Base-by-base conservation (phyloP, 1,140 invertebrate species). In the Platyscapa corneri region DNA sequence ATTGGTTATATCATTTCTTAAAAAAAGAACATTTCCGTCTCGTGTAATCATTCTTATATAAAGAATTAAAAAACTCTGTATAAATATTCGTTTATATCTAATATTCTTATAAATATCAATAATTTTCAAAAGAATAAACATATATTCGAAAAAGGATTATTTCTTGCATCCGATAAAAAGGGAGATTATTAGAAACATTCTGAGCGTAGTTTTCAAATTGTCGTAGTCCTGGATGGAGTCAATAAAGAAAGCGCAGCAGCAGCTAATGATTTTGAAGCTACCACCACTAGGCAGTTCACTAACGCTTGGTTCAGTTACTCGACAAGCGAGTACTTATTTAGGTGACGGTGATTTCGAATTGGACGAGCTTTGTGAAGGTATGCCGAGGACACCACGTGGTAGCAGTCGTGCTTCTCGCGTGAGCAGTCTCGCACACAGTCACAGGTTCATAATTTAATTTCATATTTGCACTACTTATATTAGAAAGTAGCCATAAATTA, bases 371-470 rank as follows among this genome's bases (percentile, higher is more conserved):
- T 89, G 87, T 78, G 93, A 93, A 49, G 89, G 89, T 34, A 89
- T 91, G 18, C 87, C 89, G 16, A 92, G 90, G 83, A 93, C 93
- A 16, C 92, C 92, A 12, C 89, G 91, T 37, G 92, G 92, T 39
- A 93, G 92, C 46, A 93, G 91, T 81, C 88, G 94, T 87, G 93
- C 93, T 56, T 94, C 94, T 75, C 93, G 95, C 86, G 94, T 95
- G 34, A 95, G 95, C 82, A 95, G 95, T 90, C 93, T 95, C 16
- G 95, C 95, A 82, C 95, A 95, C 87, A 95, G 95, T 89, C 95
- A 95, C 88, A 94, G 94, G 94, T 94, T 89, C 86, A 79, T 64
- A 23, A 37, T 39, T 16, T 7, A 3, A 2, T 67, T 67, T 2
- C 49, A 53, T n/a, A n/a, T n/a, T n/a, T n/a, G n/a, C n/a, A n/a